Base-by-base conservation (phyloP, 2,797 vertebrate genomes). In the Taenioides sp. region DNA sequence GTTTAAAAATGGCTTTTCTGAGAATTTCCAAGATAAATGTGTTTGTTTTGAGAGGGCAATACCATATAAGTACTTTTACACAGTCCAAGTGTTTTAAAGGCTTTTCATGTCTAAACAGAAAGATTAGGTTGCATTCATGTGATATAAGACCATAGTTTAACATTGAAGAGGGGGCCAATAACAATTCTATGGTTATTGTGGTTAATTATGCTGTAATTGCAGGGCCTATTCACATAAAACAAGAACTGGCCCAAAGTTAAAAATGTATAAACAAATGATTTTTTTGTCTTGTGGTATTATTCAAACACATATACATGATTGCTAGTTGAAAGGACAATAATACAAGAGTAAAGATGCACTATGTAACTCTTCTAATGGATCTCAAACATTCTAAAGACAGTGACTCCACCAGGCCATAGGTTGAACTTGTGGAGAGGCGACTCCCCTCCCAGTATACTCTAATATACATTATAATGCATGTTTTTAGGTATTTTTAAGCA, bases 41-140 rank as follows among this genome's bases (percentile, higher is more conserved):
- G 78, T 62, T 34, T 89, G 88, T 90, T 89, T 89, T 80, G 54
- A 75, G 79, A 74, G 59, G 31, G 34, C 47, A 61, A 34, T 40
- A 23, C 90, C 87, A 79, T 89, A 86, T 85, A 87, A 81, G 87
- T 86, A n/a, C 69, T 82, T 85, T 74, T 66, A 76, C 25, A 81
- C 72, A 67, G 77, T 65, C 74, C 70, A 43, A 47, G 76, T 75
- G 70, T 76, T 47, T 89, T 78, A 85, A 25, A 34, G 74, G 70
- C 80, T 71, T 83, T 85, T 73, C 20, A 70, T 59, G 43, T 57
- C 79, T 54, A 75, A 76, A 81, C 65, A 78, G 69, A 76, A 76
- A 76, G 10, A 7, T 27, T 0, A 4, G 54, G n/a, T 23, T 22
- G 54, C 54, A 2, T 28, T 17, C 16, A 27, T 28, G 57, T 59